Base-by-base conservation (phyloP, 2,888 invertebrate species). In the Dasypolia templi region DNA sequence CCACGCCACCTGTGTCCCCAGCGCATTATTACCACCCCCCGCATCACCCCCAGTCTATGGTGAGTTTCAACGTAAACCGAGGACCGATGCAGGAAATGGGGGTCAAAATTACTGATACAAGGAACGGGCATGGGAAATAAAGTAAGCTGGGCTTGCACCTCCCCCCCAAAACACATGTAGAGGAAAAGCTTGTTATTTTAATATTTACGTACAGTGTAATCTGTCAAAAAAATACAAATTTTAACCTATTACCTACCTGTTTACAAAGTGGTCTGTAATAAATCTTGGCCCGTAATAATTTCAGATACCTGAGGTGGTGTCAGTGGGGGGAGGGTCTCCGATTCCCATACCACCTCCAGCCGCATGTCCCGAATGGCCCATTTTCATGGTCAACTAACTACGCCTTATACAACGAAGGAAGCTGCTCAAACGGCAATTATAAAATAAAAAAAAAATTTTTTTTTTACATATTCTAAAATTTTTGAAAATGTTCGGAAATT, bases 1-100 rank as follows among this genome's bases (percentile, higher is more conserved):
- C 99, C 63, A 99, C 99, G 88, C 99, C 99, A 55, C 99, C 99
- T 0, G 99, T 99, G 29, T 99, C 99, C 59, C 99, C 99, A 0
- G 99, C 99, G 55, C 98, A 98, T 88, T 98, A 98, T 93, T 98
- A 97, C 91, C 98, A 97, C 79, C 97, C 97, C 3, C 97, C 97
- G 39, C 96, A 95, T 79, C 96, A 95, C 83, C 95, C 95, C 0
- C 96, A 95, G 81, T 92, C 95, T 67, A 94, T 96, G 94, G 96
- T 96, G 86, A 92, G 90, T 79, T 65, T 72, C 68, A 73, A 72
- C 35, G n/a, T 74, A 14, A 66, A 17, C 58, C 53, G 29, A 56
- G 17, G 29, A 59, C 72, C 12, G 19, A 44, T 49, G 26, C 75
- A 62, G 42, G 51, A 75, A 58, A 77, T 75, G 44, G 35, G 56